phyloP scores from a whole-genome alignment of 2,888 invertebrate genomes.

The Archaeoteleia sp. region DNA sequence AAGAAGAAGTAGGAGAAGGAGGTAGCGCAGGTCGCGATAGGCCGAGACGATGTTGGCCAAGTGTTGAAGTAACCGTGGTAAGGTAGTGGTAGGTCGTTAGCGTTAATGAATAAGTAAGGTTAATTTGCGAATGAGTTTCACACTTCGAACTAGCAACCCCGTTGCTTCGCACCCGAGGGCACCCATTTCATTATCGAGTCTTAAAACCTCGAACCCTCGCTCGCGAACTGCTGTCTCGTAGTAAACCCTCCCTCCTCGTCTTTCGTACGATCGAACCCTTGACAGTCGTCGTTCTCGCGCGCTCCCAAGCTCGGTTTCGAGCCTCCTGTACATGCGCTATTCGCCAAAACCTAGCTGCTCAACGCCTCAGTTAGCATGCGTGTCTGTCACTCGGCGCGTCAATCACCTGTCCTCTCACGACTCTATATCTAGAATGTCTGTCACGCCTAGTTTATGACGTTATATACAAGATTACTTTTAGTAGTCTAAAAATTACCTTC shows the following conservation, averaged over 20 bases:
- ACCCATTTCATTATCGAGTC: conserved; percentile 71
- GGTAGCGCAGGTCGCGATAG: not conserved
- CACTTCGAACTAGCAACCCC: conserved; percentile 58
- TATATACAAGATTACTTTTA: too few species aligned
- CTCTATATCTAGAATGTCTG: conserved; percentile 37
- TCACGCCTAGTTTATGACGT: conserved; percentile 41
- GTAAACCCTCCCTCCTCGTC: conserved; percentile 1
- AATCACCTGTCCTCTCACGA: conserved; percentile 38
- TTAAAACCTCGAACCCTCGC: conserved; percentile 55
- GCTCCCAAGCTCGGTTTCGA: too few species aligned
- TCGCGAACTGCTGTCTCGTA: not conserved
- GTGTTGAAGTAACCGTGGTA: not conserved
- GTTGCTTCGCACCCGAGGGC: conserved; percentile 62
- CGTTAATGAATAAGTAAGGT: conserved; percentile 72
- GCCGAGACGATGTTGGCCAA: not conserved
- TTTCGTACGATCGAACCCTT: too few species aligned
- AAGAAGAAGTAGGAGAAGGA: not conserved
- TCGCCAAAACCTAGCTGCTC: too few species aligned
- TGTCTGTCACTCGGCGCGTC: conserved; percentile 32
- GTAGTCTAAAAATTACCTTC: too few species aligned
- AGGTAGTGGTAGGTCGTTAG: conserved; percentile 63
- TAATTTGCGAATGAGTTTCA: conserved; percentile 71
- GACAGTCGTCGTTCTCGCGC: too few species aligned
- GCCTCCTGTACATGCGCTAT: too few species aligned
- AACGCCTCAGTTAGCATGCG: conserved; percentile 16